Conservation (phyloP, 1,140 invertebrate genomes). For the Lepidotrigona ventralis region DNA sequence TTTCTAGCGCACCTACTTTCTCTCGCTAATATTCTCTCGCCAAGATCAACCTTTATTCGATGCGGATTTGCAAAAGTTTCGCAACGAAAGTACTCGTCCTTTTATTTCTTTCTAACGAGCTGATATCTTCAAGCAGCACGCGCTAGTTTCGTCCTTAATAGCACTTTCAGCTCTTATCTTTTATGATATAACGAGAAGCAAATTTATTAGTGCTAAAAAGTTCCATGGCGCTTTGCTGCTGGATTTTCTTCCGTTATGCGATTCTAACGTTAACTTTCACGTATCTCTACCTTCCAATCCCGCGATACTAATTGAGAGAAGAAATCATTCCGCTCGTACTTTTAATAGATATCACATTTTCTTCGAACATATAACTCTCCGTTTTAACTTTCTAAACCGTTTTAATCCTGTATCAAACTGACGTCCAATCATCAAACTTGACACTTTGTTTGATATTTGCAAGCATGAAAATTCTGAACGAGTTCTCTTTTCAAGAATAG, state of each 20-base stretch:
- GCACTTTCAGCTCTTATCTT: constrained; percentile 23
- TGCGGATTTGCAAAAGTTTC: not conserved
- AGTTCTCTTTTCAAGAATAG: not conserved
- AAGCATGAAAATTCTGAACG: not conserved
- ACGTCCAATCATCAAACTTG: no score
- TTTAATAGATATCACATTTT: not conserved
- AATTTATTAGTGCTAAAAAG: constrained; percentile 16
- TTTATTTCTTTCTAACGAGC: constrained; percentile 12
- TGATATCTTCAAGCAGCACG: not conserved
- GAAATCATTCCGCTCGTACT: constrained; percentile 1
- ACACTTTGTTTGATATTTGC: no score
- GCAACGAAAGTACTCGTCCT: not conserved
- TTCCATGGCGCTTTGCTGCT: not conserved
- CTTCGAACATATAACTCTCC: not conserved
- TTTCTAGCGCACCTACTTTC: no score
- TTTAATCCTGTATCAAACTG: not conserved
- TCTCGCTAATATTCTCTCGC: not conserved
- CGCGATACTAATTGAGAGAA: not conserved
- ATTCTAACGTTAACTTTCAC: constrained; percentile 13
- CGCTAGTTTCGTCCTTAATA: constrained; percentile 16
- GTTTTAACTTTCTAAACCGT: not conserved
- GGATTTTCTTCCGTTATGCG: constrained; percentile 5
- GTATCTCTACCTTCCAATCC: not conserved
- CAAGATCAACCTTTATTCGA: not conserved
- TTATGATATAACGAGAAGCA: constrained; percentile 11